Percentiles rank a stretch among this genome's conserved stretches.
Conservation (phyloP, 2,113 vertebrate species). For the Salminus brasiliensis region DNA sequence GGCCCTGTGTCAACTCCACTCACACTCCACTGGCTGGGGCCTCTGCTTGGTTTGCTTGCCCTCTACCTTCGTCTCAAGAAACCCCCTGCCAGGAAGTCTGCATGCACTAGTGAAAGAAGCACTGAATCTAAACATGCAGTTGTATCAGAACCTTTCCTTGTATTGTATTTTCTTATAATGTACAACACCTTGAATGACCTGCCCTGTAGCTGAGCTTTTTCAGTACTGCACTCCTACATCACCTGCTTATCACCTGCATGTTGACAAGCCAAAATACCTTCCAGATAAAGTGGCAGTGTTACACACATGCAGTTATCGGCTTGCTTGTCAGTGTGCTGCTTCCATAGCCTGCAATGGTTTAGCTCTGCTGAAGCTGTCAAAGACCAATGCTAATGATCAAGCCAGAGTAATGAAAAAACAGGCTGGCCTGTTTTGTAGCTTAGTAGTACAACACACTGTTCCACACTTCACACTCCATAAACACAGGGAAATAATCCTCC, state of each 20-base stretch:
- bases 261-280: background rate
- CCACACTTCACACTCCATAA: too few species aligned
- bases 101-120: too few species aligned
- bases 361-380: background rate
- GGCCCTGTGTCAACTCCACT: too few species aligned
- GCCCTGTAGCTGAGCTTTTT: background rate
- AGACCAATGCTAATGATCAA: background rate
- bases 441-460: background rate
- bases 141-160: background rate
- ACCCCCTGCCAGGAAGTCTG: too few species aligned
- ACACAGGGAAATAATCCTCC: too few species aligned
- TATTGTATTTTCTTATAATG: background rate
- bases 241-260: background rate
- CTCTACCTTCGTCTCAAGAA: too few species aligned
- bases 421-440: background rate
- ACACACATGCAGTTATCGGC: background rate
- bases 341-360: background rate
- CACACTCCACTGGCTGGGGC: too few species aligned
- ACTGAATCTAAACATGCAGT: too few species aligned
- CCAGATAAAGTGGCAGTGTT: background rate
- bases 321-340: background rate
- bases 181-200: background rate
- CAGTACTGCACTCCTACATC: background rate
- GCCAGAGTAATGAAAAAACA: background rate
- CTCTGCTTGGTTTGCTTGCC: too few species aligned